phyloP scores from a whole-genome alignment of 2,797 vertebrate species.

The Hemibagrus guttatus region DNA sequence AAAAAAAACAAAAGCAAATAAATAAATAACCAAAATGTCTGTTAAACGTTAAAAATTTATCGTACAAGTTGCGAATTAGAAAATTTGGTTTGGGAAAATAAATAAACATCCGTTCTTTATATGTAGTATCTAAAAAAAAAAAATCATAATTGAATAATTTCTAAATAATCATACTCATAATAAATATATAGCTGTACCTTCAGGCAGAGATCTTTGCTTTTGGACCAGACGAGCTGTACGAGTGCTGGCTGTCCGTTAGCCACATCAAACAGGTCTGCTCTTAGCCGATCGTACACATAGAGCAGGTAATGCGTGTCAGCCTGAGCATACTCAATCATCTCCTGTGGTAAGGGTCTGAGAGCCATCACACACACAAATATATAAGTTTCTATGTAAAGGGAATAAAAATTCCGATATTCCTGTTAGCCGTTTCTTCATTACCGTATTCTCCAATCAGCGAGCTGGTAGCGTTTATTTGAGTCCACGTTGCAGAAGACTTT shows the following conservation, averaged over 20 bases:
- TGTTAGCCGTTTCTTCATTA: conserved; percentile 59
- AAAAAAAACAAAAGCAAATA: not conserved
- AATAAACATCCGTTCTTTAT: not conserved
- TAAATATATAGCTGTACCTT: conserved; percentile 76
- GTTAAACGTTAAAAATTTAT: not conserved
- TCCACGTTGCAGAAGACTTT: conserved; percentile 84
- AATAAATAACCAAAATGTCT: not conserved
- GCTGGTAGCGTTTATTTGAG: conserved; percentile 92
- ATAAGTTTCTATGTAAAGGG: not conserved
- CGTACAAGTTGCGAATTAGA: too few relatives aligned
- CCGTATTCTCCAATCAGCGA: conserved; percentile 98
- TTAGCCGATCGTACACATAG: conserved; percentile 88
- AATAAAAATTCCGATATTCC: not conserved
- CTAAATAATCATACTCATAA: not conserved
- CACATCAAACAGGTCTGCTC: conserved; percentile 79
- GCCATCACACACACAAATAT: not conserved
- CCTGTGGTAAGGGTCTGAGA: conserved; percentile 88
- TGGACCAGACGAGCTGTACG: conserved; percentile 88
- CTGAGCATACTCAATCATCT: conserved; percentile 90
- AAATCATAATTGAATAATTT: too few relatives aligned
- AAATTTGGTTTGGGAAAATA: too few relatives aligned
- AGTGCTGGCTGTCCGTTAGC: conserved; percentile 79
- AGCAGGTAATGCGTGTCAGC: conserved; percentile 95
- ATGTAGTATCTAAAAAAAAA: not conserved
- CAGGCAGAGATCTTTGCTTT: conserved; percentile 87